Evolutionary conservation across 1,140 invertebrate genomes (phyloP).

Genomic region (Brachionus calyciflorus): DNA sequence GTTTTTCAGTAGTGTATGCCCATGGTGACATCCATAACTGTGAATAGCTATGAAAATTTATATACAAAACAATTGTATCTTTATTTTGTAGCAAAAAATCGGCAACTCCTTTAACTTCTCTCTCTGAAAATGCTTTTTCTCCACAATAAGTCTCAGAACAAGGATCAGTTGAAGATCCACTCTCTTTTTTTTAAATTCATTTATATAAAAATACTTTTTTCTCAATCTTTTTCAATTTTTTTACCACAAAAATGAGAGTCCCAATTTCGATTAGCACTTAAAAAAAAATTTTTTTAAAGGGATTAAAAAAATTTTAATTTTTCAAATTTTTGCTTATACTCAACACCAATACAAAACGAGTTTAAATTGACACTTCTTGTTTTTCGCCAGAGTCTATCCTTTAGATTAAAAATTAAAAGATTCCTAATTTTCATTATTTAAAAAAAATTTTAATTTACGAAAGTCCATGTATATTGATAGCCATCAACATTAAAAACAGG

Average conservation of each 20-base stretch:
- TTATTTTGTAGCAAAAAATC: conserved; percentile 50
- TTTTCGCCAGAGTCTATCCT: conserved; percentile 60
- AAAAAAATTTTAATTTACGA: conserved; percentile 48
- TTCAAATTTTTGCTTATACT: conserved; percentile 46
- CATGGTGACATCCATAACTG: conserved; percentile 53
- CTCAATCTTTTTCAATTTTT: conserved; percentile 29
- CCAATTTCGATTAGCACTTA: conserved; percentile 60
- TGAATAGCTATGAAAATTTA: conserved; percentile 56
- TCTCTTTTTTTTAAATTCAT: conserved; percentile 57
- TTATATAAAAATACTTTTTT: background rate
- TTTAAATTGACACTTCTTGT: conserved; percentile 52
- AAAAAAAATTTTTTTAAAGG: background rate
- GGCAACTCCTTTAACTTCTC: conserved; percentile 72
- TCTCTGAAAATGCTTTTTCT: conserved; percentile 80
- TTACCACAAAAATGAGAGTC: conserved; percentile 56
- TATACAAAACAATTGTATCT: conserved; percentile 50
- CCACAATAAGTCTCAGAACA: conserved; percentile 88
- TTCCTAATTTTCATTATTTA: background rate
- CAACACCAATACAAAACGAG: conserved; percentile 54
- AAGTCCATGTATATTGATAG: conserved; percentile 56
- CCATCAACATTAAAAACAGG: conserved; percentile 62
- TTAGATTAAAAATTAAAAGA: background rate
- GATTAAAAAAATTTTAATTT: background rate
- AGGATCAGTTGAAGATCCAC: conserved; percentile 76
- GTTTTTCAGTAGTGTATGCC: conserved; percentile 34